These are phyloP conservation scores for Ammospiza nelsoni DNA, from an alignment of 2,113 vertebrate genomes.

Conservation along the genomic window DNA sequence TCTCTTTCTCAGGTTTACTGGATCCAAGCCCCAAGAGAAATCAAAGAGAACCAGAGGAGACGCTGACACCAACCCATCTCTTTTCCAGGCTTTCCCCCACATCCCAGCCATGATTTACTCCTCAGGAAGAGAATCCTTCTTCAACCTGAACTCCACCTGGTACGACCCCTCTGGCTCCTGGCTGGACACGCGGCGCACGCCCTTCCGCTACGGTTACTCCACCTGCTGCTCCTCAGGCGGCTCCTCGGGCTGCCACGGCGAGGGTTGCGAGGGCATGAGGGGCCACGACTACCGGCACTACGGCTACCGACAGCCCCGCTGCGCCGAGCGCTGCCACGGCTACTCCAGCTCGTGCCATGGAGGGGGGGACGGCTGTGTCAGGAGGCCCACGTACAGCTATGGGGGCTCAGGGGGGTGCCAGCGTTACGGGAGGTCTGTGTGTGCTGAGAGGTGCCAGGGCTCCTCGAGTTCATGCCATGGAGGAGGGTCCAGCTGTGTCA, in stretches of 20 bases:
- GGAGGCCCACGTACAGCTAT: neutral
- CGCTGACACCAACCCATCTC: accelerated
- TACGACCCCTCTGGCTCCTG: conserved; percentile 41
- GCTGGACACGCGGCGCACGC: conserved; percentile 50
- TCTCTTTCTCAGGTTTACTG: neutral
- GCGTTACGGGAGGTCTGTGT: neutral
- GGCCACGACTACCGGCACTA: conserved; percentile 52
- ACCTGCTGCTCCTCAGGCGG: neutral
- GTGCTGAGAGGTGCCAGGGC: neutral
- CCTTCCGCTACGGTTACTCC: conserved; percentile 20
- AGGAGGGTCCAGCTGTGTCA: neutral
- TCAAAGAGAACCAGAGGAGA: accelerated
- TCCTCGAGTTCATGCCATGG: neutral
- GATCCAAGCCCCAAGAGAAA: neutral
- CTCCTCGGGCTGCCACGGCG: neutral
- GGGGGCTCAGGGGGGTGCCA: neutral
- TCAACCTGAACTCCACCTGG: conserved; percentile 67
- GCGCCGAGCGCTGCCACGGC: neutral
- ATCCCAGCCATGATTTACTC: conserved; percentile 14
- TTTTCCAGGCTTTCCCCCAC: neutral
- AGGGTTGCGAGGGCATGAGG: neutral
- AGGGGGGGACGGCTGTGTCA: accelerated
- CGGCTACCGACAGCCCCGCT: neutral
- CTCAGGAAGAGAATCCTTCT: conserved; percentile 56
- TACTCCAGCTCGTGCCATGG: neutral